These are phyloP conservation scores for Erpobdella octoculata DNA, from an alignment of 2,888 invertebrate genomes.

Conservation along the genomic window DNA sequence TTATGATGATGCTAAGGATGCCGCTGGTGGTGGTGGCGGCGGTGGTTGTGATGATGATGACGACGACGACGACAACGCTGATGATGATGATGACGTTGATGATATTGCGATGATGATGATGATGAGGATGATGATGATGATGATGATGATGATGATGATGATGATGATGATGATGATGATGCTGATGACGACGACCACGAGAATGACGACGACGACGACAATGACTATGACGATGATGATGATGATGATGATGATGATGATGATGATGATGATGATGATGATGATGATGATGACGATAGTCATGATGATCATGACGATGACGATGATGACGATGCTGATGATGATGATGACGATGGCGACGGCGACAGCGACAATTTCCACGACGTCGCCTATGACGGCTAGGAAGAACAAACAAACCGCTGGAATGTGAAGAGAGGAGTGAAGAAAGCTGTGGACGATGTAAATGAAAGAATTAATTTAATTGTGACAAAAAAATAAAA, in stretches of 20 bases:
- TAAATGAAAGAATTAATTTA: too few relatives aligned
- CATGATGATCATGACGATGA: slow-evolving; percentile 16
- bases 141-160: background rate
- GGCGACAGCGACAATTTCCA: too few relatives aligned
- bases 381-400: slow-evolving; percentile 5
- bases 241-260: slow-evolving; percentile 10
- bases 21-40: too few relatives aligned
- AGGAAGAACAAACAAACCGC: too few relatives aligned
- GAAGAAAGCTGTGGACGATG: too few relatives aligned
- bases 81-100: background rate
- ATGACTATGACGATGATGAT: background rate
- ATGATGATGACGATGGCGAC: slow-evolving; percentile 7
- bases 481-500: too few relatives aligned
- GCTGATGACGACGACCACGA: slow-evolving; percentile 18
- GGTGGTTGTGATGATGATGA: too few relatives aligned
- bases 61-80: slow-evolving; percentile 28
- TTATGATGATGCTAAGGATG: too few relatives aligned
- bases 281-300: slow-evolving; percentile 2
- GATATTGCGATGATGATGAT: slow-evolving; percentile 30
- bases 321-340: slow-evolving; percentile 17
- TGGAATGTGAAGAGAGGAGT: too few relatives aligned
- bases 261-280: slow-evolving; percentile 15
- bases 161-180: background rate
- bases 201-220: too few relatives aligned
- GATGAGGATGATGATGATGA: slow-evolving; percentile 12